These are phyloP conservation scores for Malthinus seriepunctatus DNA, from an alignment of 2,888 invertebrate genomes.

Conservation along the genomic window DNA sequence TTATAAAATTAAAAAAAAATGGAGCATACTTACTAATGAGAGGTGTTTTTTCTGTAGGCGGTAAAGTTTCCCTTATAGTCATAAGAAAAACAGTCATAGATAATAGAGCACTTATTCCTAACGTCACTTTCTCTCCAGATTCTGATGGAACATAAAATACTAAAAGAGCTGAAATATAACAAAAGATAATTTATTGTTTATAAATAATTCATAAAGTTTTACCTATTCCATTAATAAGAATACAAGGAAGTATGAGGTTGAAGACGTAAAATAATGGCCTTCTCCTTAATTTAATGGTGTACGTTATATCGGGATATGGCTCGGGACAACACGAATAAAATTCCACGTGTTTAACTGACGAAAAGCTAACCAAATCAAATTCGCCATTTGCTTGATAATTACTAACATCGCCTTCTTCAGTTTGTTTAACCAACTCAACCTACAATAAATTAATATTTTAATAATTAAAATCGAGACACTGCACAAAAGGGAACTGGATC, in stretches of 20 bases:
- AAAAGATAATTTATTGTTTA: conserved; percentile 32
- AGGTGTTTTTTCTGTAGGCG: conserved; percentile 86
- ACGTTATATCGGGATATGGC: conserved; percentile 84
- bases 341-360: conserved; percentile 71
- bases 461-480: too few relatives aligned
- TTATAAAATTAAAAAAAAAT: too few relatives aligned
- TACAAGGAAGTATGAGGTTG: conserved; percentile 82
- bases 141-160: conserved; percentile 89
- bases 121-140: conserved; percentile 84
- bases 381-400: conserved; percentile 93
- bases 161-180: conserved; percentile 64
- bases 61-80: conserved; percentile 83
- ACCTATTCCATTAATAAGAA: conserved; percentile 85
- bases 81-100: conserved; percentile 89
- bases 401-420: conserved; percentile 80
- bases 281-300: conserved; percentile 73
- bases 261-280: conserved; percentile 85
- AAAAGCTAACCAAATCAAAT: conserved; percentile 80
- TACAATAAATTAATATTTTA: conserved; percentile 50
- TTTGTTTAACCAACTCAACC: conserved; percentile 76
- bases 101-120: conserved; percentile 84
- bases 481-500: too few relatives aligned
- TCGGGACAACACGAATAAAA: conserved; percentile 81
- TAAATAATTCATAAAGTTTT: conserved; percentile 43
- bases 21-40: conserved; percentile 72